A percentile compares a stretch with the other conserved stretches of the same genome.
These are phyloP conservation scores for Scelioninae gen. 1 DNA, from an alignment of 2,888 invertebrate species.

Conservation along the genomic window DNA sequence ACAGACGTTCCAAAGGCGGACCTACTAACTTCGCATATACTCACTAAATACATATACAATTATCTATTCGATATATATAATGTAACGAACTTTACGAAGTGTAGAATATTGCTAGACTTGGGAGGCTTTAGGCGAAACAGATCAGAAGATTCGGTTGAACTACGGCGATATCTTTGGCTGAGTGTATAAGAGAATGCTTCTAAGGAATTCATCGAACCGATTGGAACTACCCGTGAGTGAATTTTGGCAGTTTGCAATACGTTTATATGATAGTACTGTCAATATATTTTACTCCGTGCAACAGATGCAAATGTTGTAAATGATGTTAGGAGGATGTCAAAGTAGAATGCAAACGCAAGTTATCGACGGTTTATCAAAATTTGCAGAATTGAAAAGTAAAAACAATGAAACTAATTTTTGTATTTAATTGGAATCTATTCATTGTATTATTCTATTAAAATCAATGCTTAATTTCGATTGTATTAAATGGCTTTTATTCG, in stretches of 20 bases:
- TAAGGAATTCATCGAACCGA: slow-evolving; percentile 57
- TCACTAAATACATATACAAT: slow-evolving; percentile 61
- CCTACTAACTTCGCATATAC: slow-evolving; percentile 19
- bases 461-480: too few species aligned
- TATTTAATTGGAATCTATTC: too few species aligned
- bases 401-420: too few species aligned
- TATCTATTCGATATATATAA: slow-evolving; percentile 61
- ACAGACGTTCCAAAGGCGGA: slow-evolving; percentile 1
- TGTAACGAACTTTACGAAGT: slow-evolving; percentile 62
- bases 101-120: slow-evolving; percentile 60
- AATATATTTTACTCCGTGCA: slow-evolving; percentile 57
- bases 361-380: too few species aligned
- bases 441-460: too few species aligned
- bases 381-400: too few species aligned
- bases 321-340: too few species aligned
- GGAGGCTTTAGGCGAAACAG: slow-evolving; percentile 54
- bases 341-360: too few species aligned
- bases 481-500: too few species aligned
- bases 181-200: slow-evolving; percentile 43
- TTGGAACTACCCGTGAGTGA: slow-evolving; percentile 62
- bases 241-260: slow-evolving; percentile 57
- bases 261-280: slow-evolving; percentile 63
- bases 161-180: slow-evolving; percentile 59
- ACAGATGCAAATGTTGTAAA: slow-evolving; percentile 62
- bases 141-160: slow-evolving; percentile 58